Percentiles rank a stretch among this genome's conserved stretches.
Evolutionary conservation across 2,797 vertebrate genomes (phyloP).

Genomic region (Adelosebastes latens): DNA sequence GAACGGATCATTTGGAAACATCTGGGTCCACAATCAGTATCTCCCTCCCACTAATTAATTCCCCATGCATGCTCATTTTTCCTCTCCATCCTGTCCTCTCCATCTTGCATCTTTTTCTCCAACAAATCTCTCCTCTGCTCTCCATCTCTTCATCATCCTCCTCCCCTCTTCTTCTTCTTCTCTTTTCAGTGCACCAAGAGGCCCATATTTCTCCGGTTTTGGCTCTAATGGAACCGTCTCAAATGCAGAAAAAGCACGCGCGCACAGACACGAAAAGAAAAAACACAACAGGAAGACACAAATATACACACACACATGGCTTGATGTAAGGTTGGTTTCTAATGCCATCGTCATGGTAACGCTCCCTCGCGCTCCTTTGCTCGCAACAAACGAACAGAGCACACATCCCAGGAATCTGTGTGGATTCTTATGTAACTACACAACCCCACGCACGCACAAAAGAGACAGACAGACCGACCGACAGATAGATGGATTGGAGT

Average conservation of each 20-base stretch:
- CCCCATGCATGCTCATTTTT: constrained; percentile 51
- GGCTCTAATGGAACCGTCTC: constrained; percentile 24
- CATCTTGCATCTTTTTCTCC: constrained; percentile 8
- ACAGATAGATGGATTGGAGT: constrained; percentile 50
- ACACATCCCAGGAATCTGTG: constrained; percentile 73
- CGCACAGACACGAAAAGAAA: not conserved
- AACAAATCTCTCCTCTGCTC: constrained; percentile 22
- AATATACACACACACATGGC: constrained; percentile 48
- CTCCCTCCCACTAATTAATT: constrained; percentile 64
- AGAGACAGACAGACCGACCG: constrained; percentile 52
- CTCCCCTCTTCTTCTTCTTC: not conserved
- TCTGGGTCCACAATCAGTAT: constrained; percentile 76
- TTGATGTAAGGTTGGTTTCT: constrained; percentile 77
- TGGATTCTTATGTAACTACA: constrained; percentile 78
- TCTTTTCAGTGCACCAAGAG: constrained; percentile 19
- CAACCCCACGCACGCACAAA: constrained; percentile 59
- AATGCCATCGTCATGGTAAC: constrained; percentile 87
- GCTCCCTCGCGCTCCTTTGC: constrained; percentile 71
- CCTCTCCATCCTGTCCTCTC: constrained; percentile 20
- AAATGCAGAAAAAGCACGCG: constrained; percentile 20
- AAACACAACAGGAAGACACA: constrained; percentile 39
- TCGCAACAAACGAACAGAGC: constrained; percentile 69
- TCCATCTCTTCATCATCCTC: constrained; percentile 2
- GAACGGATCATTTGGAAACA: constrained; percentile 79
- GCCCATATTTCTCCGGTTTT: constrained; percentile 24